A percentile compares a stretch with the other conserved stretches of the same genome.
Conservation (phyloP, 2,797 vertebrate species). For the Halcyon smyrnensis region DNA sequence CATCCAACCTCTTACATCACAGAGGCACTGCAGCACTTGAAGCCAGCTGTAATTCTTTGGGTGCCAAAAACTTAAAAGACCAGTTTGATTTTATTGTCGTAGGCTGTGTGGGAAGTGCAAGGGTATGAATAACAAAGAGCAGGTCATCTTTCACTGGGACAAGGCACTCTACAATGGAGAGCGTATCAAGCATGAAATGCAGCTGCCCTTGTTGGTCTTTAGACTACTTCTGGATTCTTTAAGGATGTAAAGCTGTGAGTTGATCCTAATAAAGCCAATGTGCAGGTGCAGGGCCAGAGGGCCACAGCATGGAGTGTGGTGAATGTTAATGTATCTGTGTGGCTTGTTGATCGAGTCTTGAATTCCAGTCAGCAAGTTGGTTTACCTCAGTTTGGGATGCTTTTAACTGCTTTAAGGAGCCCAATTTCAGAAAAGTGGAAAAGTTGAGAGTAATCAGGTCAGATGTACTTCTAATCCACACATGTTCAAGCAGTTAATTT, state of each 20-base stretch:
- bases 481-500: background rate
- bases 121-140: background rate
- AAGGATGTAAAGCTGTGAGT: background rate
- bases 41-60: background rate
- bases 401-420: background rate
- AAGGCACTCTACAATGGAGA: background rate
- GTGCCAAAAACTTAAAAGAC: background rate
- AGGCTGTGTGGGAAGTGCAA: background rate
- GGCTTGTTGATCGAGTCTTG: background rate
- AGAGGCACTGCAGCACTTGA: background rate
- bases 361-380: background rate
- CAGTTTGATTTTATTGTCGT: background rate
- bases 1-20: background rate
- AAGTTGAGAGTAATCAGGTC: background rate
- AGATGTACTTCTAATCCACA: background rate
- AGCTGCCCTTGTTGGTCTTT: background rate
- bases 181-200: background rate
- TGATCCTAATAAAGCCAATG: background rate
- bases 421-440: background rate
- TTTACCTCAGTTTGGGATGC: background rate
- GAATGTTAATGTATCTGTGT: background rate
- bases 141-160: background rate
- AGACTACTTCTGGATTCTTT: background rate
- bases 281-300: background rate
- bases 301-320: rapidly evolving